Evolutionary conservation across 2,888 invertebrate species (phyloP).

Genomic region (Nomada ruficornis): DNA sequence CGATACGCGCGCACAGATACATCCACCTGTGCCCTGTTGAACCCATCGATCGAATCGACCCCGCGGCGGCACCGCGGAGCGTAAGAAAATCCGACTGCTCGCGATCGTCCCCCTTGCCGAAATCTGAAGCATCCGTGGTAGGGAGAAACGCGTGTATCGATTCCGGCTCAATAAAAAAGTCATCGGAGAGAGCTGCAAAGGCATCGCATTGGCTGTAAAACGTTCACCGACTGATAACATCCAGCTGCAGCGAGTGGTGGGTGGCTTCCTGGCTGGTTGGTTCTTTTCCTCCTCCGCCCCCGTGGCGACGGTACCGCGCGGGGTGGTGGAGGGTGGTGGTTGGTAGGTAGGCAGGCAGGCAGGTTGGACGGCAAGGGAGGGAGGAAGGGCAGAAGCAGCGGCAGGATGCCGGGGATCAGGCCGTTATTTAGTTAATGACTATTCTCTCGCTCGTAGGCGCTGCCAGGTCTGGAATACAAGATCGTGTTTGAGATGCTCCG

Average conservation of each 20-base stretch:
- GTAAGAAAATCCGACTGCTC: neutral
- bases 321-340: conserved; percentile 14
- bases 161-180: conserved; percentile 72
- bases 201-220: conserved; percentile 78
- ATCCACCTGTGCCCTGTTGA: too few species aligned
- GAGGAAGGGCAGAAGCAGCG: conserved; percentile 48
- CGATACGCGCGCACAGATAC: neutral
- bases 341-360: conserved; percentile 8
- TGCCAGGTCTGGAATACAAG: conserved; percentile 82
- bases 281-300: conserved; percentile 52
- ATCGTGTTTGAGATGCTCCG: conserved; percentile 83
- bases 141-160: conserved; percentile 64
- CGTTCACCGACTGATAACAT: conserved; percentile 79
- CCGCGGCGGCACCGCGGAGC: neutral
- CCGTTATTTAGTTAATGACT: conserved; percentile 84
- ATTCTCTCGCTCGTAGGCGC: conserved; percentile 81
- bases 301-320: conserved; percentile 41
- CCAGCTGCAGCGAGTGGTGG: conserved; percentile 73
- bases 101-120: conserved; percentile 12
- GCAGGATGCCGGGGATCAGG: conserved; percentile 74
- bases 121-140: conserved; percentile 40
- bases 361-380: conserved; percentile 11
- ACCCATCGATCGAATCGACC: too few species aligned
- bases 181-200: conserved; percentile 74
- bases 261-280: conserved; percentile 73